These are phyloP conservation scores for Drosophila azteca DNA, from an alignment of 1,140 invertebrate genomes.

Conservation along the genomic window DNA sequence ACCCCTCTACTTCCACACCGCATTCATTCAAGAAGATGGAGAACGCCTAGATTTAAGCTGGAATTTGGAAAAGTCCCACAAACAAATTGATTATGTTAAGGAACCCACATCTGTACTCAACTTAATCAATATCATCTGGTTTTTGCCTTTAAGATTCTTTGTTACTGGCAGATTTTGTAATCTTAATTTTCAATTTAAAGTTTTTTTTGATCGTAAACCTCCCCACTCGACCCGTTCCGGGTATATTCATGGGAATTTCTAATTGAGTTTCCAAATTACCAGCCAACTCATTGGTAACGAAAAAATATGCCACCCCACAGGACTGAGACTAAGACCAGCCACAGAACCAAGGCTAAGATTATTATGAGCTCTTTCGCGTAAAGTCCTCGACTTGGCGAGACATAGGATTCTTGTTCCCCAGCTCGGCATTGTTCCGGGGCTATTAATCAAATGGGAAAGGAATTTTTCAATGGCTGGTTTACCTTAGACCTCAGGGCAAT, in stretches of 20 bases:
- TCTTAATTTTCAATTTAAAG: conserved; percentile 59
- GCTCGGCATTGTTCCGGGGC: conserved; percentile 33
- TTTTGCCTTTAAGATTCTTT: conserved; percentile 21
- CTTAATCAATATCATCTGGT: conserved; percentile 9
- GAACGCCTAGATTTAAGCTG: conserved; percentile 2
- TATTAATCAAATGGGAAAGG: conserved; percentile 57
- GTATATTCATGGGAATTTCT: conserved; percentile 25
- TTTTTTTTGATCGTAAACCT: not conserved
- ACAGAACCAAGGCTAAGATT: conserved; percentile 6
- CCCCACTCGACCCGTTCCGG: conserved; percentile 13
- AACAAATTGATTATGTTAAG: conserved; percentile 69
- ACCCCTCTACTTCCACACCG: not conserved
- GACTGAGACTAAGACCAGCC: conserved; percentile 17
- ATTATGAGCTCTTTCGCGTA: conserved; percentile 38
- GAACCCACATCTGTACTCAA: conserved; percentile 38
- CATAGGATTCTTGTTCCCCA: no score
- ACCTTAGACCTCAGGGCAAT: conserved; percentile 42
- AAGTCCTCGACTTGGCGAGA: not conserved
- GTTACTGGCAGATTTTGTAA: conserved; percentile 40
- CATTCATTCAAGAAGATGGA: conserved; percentile 7
- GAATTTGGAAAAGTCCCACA: conserved; percentile 42
- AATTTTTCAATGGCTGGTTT: conserved; percentile 49
- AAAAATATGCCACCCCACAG: conserved; percentile 39
- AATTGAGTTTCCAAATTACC: no score
- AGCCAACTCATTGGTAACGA: no score